A percentile compares a stretch with the other conserved stretches of the same genome.
Evolutionary conservation across 2,888 invertebrate species (phyloP).

Genomic region (Leucophenga montana): DNA sequence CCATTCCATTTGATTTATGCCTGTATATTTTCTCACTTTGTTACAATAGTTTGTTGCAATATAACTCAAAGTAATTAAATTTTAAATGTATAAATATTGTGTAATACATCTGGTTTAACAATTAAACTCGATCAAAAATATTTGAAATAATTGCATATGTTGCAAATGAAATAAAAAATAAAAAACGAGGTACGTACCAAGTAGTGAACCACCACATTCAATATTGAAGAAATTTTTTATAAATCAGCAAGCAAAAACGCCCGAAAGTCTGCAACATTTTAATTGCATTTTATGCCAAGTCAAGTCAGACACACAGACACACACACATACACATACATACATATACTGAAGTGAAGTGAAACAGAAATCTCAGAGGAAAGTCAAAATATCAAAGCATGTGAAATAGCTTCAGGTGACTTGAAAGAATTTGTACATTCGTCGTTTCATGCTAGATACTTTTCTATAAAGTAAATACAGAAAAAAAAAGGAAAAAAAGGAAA

Average conservation of each 20-base stretch:
- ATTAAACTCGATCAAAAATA: neutral
- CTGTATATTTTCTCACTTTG: neutral
- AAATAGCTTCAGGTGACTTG: slow-evolving; percentile 10
- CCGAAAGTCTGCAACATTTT: neutral
- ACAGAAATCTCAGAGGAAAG: too few species aligned
- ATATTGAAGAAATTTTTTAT: too few species aligned
- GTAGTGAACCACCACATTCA: too few species aligned
- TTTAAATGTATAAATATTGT: slow-evolving; percentile 24
- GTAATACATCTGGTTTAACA: neutral
- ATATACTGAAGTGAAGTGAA: too few species aligned
- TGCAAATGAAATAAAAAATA: neutral
- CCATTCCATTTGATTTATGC: neutral
- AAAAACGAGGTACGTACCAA: slow-evolving; percentile 1
- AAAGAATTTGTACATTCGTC: too few species aligned
- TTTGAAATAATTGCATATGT: too few species aligned
- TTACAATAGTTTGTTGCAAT: slow-evolving; percentile 11
- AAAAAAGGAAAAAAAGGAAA: too few species aligned
- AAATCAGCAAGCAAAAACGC: neutral
- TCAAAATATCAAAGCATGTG: too few species aligned
- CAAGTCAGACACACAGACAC: too few species aligned
- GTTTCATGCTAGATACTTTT: too few species aligned
- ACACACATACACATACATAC: too few species aligned
- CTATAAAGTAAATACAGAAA: too few species aligned
- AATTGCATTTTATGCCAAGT: slow-evolving; percentile 1
- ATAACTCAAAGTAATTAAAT: slow-evolving; percentile 3